Base-by-base conservation (phyloP, 2,888 invertebrate species). In the Drosophila colorata region DNA sequence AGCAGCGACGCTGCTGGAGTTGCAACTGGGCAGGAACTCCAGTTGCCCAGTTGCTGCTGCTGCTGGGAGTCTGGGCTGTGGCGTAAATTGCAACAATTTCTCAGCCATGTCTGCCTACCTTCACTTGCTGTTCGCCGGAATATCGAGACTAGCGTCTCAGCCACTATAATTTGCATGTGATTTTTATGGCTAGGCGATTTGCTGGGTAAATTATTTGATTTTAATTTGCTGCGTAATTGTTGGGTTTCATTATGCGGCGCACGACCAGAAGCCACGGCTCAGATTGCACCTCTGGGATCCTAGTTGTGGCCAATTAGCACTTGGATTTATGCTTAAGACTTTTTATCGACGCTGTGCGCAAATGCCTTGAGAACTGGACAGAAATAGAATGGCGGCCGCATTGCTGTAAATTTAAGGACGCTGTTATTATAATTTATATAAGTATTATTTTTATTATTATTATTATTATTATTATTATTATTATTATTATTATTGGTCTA, bases 221-320 rank as follows among this genome's bases (percentile, higher is more conserved):
- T 90, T 90, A 90, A 90, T 90, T 90, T 90, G 90, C 90, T 88
- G 88, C 83, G 80, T 90, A 89, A 90, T 90, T 90, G 89, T 63
- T 49, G 87, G 81, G 69, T 59, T 67, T 55, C 58, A 52, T 75
- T 46, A 48, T 70, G 56, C 48, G 61, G 61, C 57, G 49, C 41
- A 49, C 63, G 47, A 46, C 48, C 66, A 61, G 65, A 53, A 66
- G 63, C 66, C 48, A 13, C 53, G 33, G 16, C 38, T 5, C 13
- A 16, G 55, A 18, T 55, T 55, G 47, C 48, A 5, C 58, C 35
- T 41, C 31, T 49, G 28, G 16, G 43, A 47, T 53, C 37, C 46
- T 65, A 57, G 38, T 49, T 61, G 51, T 23, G 44, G 64, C 80
- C 72, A 48, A 80, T 87, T 84, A 82, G 71, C 61, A 37, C 55